Evolutionary conservation across 2,113 vertebrate genomes (phyloP).

Genomic region (Thinocorus orbignyianus): DNA sequence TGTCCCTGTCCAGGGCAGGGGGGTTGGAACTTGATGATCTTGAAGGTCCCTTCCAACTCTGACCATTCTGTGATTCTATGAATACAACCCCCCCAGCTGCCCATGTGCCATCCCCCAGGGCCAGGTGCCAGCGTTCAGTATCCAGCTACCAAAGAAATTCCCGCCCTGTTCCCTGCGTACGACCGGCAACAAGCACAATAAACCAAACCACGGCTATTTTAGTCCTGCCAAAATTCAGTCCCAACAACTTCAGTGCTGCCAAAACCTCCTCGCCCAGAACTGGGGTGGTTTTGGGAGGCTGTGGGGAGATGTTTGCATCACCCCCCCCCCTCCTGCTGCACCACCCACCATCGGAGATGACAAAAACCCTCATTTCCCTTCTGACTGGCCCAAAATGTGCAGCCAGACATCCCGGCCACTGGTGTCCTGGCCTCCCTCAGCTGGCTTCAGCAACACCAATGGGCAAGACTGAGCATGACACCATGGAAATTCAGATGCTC

Average conservation of each 20-base stretch:
- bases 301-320: rapidly evolving
- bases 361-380: neutral
- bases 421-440: neutral
- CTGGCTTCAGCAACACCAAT: neutral
- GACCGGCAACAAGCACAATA: too few relatives aligned
- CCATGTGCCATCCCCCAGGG: too few relatives aligned
- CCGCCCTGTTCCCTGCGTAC: rapidly evolving
- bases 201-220: neutral
- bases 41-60: too few relatives aligned
- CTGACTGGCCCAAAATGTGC: too few relatives aligned
- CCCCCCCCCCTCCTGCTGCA: neutral
- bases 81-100: too few relatives aligned
- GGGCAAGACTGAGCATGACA: neutral
- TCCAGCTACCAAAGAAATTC: neutral
- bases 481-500: neutral
- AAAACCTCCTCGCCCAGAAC: neutral
- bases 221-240: neutral
- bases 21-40: too few relatives aligned
- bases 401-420: too few relatives aligned
- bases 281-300: rapidly evolving
- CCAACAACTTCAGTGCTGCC: neutral
- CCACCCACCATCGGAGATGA: rapidly evolving
- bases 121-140: neutral
- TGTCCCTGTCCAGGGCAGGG: too few relatives aligned
- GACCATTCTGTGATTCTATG: too few relatives aligned